Evolutionary conservation across 2,888 invertebrate species (phyloP), one percentile per base, ranked within the genome.

Genomic region (Choristoneura rosaceana): DNA sequence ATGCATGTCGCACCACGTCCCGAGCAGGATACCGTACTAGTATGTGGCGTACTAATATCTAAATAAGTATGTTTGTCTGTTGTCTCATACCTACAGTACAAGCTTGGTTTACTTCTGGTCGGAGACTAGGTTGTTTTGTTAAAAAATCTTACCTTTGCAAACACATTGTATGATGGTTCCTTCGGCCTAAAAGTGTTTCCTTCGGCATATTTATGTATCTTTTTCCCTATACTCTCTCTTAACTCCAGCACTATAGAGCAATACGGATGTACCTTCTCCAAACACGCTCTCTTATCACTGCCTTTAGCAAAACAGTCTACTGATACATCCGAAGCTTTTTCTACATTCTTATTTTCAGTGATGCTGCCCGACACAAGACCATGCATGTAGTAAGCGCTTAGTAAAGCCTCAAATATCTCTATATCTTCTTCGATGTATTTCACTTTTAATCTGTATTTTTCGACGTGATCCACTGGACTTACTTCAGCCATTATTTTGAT

Each of bases 381-480:
- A 10, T 96, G 95, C 64, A 95, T 87, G 74, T 95, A 94, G 76
- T 96, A 96, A 17, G 95, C 92, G 10, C 94, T 92, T 9, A 95
- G 88, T 62, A 96, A 85, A 10, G 90, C 90, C 12, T 94, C 90
- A 47, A 96, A 94, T 80, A 95, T 95, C 25, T 88, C 84, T 3
- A 97, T 95, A 85, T 98, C 97, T 79, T 97, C 96, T 34, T 94
- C 87, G 14, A 96, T 91, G 77, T 98, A 97, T 60, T 95, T 87
- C 10, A 96, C 94, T 89, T 97, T 97, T 0, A 98, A 87, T 0
- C 95, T 93, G 76, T 96, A 95, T 87, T 98, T 98, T 73, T 97
- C 96, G 0, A 97, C 96, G 0, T 98, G 98, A 93, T 99, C 99
- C 5, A 98, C 96, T 0, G 95, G 88, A 17, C 96, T 96, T 12